A percentile compares a stretch with the other conserved stretches of the same genome.
These are phyloP conservation scores for Monarcha castaneiventris DNA, from an alignment of 2,113 vertebrate species.

Conservation along the genomic window DNA sequence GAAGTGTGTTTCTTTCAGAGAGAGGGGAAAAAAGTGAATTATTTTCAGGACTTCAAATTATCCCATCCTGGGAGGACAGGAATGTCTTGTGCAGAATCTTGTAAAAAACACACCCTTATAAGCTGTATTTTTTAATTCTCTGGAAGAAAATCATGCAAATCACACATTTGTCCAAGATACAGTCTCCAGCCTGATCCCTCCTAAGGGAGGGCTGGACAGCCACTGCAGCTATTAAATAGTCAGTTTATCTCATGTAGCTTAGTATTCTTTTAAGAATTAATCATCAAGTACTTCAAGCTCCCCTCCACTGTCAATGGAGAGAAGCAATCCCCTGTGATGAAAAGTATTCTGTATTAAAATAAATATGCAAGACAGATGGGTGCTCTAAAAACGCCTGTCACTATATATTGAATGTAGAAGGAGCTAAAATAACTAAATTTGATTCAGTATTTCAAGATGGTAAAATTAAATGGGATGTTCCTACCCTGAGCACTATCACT, in stretches of 20 bases:
- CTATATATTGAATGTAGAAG: background rate
- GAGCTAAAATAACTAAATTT: background rate
- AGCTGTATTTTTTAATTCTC: background rate
- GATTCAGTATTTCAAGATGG: background rate
- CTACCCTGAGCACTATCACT: background rate
- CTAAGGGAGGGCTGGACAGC: background rate
- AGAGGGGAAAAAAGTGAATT: background rate
- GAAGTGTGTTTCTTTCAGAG: background rate
- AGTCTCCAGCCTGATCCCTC: background rate
- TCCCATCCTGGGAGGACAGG: background rate
- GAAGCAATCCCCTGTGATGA: background rate
- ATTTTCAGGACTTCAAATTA: background rate
- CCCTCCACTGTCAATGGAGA: background rate
- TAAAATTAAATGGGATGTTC: background rate
- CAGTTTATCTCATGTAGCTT: background rate
- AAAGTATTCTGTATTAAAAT: background rate
- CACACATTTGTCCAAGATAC: background rate
- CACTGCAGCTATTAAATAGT: background rate
- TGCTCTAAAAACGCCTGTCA: background rate
- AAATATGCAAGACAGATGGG: background rate
- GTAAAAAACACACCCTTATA: fast-evolving
- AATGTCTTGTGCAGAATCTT: background rate
- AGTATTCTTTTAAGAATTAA: background rate
- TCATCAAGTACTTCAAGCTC: background rate
- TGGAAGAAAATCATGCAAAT: background rate